These are phyloP conservation scores for Montipora capricornis DNA, from an alignment of 64 coral and sea anemone species.

Conservation along the genomic window DNA sequence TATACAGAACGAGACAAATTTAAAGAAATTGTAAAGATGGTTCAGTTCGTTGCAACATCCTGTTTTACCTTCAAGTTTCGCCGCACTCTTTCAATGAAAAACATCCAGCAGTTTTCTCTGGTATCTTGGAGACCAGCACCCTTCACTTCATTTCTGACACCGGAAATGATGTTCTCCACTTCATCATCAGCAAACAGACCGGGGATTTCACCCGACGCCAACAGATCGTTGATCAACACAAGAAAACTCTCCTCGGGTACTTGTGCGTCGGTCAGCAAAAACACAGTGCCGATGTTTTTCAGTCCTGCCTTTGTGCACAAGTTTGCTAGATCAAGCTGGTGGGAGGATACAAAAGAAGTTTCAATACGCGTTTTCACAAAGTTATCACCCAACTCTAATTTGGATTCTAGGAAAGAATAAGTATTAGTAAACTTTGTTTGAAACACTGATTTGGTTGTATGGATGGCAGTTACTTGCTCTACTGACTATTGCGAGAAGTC, in stretches of 20 bases:
- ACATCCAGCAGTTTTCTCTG: slow-evolving; percentile 99
- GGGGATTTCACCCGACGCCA: slow-evolving; percentile 98
- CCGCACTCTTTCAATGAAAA: slow-evolving; percentile 97
- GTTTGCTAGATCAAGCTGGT: slow-evolving; percentile 80
- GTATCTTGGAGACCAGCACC: slow-evolving; percentile 95
- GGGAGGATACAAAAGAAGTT: slow-evolving; percentile 6
- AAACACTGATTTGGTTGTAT: too few relatives aligned
- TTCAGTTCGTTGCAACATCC: neutral
- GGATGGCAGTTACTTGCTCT: too few relatives aligned
- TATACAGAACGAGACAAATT: too few relatives aligned
- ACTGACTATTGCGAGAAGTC: too few relatives aligned
- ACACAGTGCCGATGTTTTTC: slow-evolving; percentile 99
- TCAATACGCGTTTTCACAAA: too few relatives aligned
- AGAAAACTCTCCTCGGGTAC: slow-evolving; percentile 95
- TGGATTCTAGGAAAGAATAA: too few relatives aligned
- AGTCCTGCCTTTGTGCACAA: slow-evolving; percentile 92
- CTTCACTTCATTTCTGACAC: slow-evolving; percentile 96
- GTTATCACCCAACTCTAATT: too few relatives aligned
- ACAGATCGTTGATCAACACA: slow-evolving; percentile 98
- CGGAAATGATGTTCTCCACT: slow-evolving; percentile 92
- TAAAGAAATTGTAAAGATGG: neutral
- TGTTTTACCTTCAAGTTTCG: slow-evolving; percentile 89
- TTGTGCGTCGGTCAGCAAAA: slow-evolving; percentile 95
- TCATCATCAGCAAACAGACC: slow-evolving; percentile 95
- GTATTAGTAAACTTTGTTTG: too few relatives aligned